Evolutionary conservation across 1,140 invertebrate genomes (phyloP), one percentile per base, ranked within the genome.

Genomic region (Gonatopus flavifemur): DNA sequence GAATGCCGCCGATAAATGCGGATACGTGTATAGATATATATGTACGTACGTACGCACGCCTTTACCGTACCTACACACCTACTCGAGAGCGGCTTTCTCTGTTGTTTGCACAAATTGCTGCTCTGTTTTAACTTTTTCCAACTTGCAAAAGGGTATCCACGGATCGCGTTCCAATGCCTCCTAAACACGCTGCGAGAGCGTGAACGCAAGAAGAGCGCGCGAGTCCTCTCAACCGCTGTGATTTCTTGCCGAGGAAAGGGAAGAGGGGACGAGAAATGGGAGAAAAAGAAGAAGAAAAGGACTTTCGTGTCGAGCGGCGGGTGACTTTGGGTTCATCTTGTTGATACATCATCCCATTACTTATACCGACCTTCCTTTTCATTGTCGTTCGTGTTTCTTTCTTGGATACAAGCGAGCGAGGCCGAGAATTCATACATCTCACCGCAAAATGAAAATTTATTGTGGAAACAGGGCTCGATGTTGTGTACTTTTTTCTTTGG

Each of bases 91-190:
- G 39, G 65, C 65, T 66, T n/a, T 56, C 63, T 67, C 53, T 47
- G 35, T n/a, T 43, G 52, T 59, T 55, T 50, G 64, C 67, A 58
- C 66, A 68, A 70, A 70, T 70, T 67, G 62, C n/a, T n/a, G n/a
- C 64, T 32, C 42, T 25, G 33, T 31, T 30, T 36, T n/a, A n/a
- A 52, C 53, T 70, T 70, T 68, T 70, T 68, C 57, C 42, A 16
- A 0, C 30, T 42, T 49, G 49, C 45, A 42, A 49, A 35, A 49
- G 18, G 43, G 32, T 31, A 49, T 39, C 47, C 59, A 36, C 28
- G 49, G 38, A 54, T 57, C 49, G 64, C 61, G 65, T 64, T 66
- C 52, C 62, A 57, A 58, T 61, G 62, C 59, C 56, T 59, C 64
- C 64, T 70, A 68, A 68, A 65, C 61, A 64, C 49, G 56, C 59